phyloP scores from a whole-genome alignment of 2,113 vertebrate species.

The Osmerus eperlanus region DNA sequence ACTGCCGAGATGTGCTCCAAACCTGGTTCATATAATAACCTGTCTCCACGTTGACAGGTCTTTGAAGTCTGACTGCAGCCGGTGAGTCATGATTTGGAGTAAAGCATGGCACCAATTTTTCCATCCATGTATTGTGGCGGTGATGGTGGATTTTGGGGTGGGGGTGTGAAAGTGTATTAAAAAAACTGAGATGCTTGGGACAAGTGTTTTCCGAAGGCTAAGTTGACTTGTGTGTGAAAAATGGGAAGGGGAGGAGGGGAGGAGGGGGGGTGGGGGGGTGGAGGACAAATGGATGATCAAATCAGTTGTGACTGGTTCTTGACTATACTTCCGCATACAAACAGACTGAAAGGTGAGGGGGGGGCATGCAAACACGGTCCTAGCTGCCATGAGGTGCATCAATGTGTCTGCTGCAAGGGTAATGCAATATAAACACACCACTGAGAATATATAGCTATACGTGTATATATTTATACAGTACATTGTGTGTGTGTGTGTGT shows the following conservation, averaged over 20 bases:
- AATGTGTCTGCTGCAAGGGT: neutral
- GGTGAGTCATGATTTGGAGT: constrained; percentile 11
- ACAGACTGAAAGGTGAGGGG: neutral
- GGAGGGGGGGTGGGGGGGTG: neutral
- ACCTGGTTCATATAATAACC: constrained; percentile 48
- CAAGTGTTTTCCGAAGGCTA: neutral
- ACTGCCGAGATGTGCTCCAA: constrained; percentile 28
- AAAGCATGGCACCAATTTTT: neutral
- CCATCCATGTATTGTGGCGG: neutral
- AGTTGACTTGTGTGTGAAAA: neutral
- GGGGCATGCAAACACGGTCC: neutral
- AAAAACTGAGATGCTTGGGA: too few relatives aligned
- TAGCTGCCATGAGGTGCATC: too few relatives aligned
- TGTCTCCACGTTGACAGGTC: constrained; percentile 37
- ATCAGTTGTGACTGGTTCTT: constrained; percentile 6
- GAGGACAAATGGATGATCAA: constrained; percentile 4
- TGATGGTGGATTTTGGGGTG: neutral
- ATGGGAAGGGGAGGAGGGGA: neutral
- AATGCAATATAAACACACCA: neutral
- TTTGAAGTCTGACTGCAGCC: constrained; percentile 34
- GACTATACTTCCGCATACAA: neutral
- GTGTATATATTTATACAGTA: too few relatives aligned
- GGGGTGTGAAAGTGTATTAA: neutral
- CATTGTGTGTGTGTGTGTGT: too few relatives aligned
- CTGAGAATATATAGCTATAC: too few relatives aligned